A percentile compares a stretch with the other conserved stretches of the same genome.
phyloP scores from a whole-genome alignment of 2,888 invertebrate genomes.

The Drosophila kambysellisi region DNA sequence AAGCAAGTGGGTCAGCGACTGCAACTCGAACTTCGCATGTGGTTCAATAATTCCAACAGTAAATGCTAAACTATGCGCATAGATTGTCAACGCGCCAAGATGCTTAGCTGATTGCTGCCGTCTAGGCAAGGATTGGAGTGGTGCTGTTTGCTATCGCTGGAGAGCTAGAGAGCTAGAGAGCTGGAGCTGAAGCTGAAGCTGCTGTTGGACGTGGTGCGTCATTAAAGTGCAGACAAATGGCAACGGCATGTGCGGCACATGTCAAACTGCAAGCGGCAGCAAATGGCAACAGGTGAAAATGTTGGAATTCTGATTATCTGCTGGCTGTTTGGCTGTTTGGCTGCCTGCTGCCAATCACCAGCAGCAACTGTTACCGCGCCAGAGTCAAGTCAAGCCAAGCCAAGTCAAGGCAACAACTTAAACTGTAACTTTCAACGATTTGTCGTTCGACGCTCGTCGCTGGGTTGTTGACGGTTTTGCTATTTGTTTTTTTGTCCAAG shows the following conservation, averaged over 20 bases:
- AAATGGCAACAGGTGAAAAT: constrained; percentile 80
- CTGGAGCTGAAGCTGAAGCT: constrained; percentile 18
- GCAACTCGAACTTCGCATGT: constrained; percentile 68
- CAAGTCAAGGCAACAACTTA: constrained; percentile 61
- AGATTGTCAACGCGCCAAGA: constrained; percentile 75
- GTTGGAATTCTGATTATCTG: constrained; percentile 82
- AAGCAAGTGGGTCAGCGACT: constrained; percentile 61
- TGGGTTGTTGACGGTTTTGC: constrained; percentile 53
- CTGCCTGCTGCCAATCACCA: constrained; percentile 49
- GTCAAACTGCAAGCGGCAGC: constrained; percentile 73
- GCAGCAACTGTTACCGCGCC: constrained; percentile 49
- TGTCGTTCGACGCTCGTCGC: constrained; percentile 64
- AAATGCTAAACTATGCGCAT: constrained; percentile 79
- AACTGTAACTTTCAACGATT: constrained; percentile 81
- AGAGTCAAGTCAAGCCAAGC: constrained; percentile 29
- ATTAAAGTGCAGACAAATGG: constrained; percentile 81
- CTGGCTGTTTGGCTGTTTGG: constrained; percentile 43
- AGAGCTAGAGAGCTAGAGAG: background rate
- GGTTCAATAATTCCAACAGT: constrained; percentile 74
- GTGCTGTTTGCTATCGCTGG: constrained; percentile 26
- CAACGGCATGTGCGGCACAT: constrained; percentile 83
- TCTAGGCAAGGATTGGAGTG: constrained; percentile 56
- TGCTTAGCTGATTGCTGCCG: constrained; percentile 68
- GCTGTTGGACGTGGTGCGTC: constrained; percentile 70
- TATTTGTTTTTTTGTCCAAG: constrained; percentile 26